A percentile compares a stretch with the other conserved stretches of the same genome.
Conservation (phyloP, 35 echinoderm and acorn worm species). For the Ptychodera flava region DNA sequence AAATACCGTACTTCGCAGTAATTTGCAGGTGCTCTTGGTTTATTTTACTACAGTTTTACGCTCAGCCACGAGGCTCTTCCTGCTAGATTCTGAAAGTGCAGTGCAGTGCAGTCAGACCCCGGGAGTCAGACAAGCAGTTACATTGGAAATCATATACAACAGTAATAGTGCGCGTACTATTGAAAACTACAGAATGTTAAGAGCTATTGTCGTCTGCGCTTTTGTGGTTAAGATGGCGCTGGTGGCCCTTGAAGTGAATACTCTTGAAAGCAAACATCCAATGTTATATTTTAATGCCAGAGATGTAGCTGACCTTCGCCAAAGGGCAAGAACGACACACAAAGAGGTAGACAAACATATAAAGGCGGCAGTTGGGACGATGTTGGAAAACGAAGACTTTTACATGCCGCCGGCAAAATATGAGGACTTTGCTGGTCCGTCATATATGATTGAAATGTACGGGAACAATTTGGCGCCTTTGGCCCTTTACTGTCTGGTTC, state of each 20-base stretch:
- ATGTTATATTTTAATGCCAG: constrained; percentile 63
- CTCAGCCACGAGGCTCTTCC: too few species aligned
- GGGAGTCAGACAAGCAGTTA: too few species aligned
- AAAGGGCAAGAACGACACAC: constrained; percentile 76
- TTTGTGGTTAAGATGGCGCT: neutral
- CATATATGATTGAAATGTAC: constrained; percentile 76
- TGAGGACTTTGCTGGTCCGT: constrained; percentile 48
- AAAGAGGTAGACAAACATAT: constrained; percentile 48
- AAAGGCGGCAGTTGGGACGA: constrained; percentile 29
- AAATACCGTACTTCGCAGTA: too few species aligned
- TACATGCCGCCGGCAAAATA: constrained; percentile 75
- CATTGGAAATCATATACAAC: too few species aligned
- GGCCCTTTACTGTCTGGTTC: constrained; percentile 73
- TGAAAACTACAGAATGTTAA: neutral
- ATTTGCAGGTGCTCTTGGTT: too few species aligned
- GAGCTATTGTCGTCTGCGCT: neutral
- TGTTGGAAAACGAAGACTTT: constrained; percentile 46
- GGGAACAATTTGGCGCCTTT: constrained; percentile 87
- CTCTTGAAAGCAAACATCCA: constrained; percentile 25
- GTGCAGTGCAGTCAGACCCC: too few species aligned
- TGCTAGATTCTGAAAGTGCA: too few species aligned
- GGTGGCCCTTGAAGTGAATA: neutral
- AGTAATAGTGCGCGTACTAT: too few species aligned
- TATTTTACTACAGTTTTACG: too few species aligned
- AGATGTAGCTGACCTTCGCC: constrained; percentile 50